A percentile compares a stretch with the other conserved stretches of the same genome.
Conservation (phyloP, 2,888 invertebrate species). For the Callinectes sapidus region DNA sequence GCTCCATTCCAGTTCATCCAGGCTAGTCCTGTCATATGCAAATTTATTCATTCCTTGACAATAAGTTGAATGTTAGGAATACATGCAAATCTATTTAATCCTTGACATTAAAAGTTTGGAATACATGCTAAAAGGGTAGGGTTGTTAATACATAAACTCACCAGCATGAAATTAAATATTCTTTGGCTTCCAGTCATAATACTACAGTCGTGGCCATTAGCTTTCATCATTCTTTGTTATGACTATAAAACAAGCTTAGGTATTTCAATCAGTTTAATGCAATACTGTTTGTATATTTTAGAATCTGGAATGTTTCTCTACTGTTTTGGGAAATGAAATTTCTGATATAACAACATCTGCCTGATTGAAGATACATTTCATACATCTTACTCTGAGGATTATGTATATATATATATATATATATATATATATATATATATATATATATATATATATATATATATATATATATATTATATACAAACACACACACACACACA, state of each 20-base stretch:
- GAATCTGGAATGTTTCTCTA: not conserved
- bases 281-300: not conserved
- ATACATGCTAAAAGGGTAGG: not conserved
- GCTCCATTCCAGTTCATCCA: not conserved
- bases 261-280: not conserved
- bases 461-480: conserved; percentile 23
- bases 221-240: not conserved
- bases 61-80: not conserved
- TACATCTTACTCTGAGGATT: not conserved
- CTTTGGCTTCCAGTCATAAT: not conserved
- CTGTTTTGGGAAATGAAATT: not conserved
- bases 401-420: not conserved
- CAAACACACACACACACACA: not conserved
- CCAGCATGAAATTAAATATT: not conserved
- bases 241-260: not conserved
- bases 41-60: not conserved
- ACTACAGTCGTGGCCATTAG: not conserved
- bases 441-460: conserved; percentile 26
- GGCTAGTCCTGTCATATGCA: not conserved
- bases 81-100: not conserved
- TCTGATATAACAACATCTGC: not conserved
- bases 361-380: not conserved
- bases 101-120: not conserved
- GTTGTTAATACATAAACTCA: not conserved
- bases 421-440: conserved; percentile 32